These are phyloP conservation scores for Malthinus seriepunctatus DNA, from an alignment of 2,888 invertebrate species.

Conservation along the genomic window DNA sequence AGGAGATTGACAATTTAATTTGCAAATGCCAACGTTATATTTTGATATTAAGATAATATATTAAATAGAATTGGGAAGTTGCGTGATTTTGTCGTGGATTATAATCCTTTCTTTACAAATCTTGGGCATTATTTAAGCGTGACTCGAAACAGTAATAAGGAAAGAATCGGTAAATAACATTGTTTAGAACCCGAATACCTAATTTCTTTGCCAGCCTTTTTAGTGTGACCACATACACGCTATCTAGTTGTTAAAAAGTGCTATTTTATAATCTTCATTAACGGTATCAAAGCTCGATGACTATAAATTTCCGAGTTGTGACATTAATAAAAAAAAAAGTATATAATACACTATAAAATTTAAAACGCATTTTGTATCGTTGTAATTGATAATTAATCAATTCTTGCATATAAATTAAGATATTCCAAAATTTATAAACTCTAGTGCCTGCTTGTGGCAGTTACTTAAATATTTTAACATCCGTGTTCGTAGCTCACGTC, in stretches of 20 bases:
- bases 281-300: constrained; percentile 1
- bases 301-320: neutral
- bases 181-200: constrained; percentile 22
- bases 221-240: constrained; percentile 25
- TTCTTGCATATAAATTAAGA: too few species aligned
- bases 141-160: constrained; percentile 21
- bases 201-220: constrained; percentile 21
- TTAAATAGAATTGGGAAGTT: constrained; percentile 21
- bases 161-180: constrained; percentile 22
- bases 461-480: too few species aligned
- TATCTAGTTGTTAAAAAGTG: constrained; percentile 20
- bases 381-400: too few species aligned
- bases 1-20: too few species aligned
- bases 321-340: too few species aligned
- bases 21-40: too few species aligned
- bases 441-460: neutral
- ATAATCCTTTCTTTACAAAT: constrained; percentile 22
- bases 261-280: constrained; percentile 6
- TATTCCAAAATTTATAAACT: constrained; percentile 14
- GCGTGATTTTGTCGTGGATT: constrained; percentile 20
- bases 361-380: too few species aligned
- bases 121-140: constrained; percentile 21
- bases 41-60: constrained; percentile 12
- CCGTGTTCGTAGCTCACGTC: too few species aligned
- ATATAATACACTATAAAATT: too few species aligned